Evolutionary conservation across 2,113 vertebrate species (phyloP).

Genomic region (Hylia prasina): DNA sequence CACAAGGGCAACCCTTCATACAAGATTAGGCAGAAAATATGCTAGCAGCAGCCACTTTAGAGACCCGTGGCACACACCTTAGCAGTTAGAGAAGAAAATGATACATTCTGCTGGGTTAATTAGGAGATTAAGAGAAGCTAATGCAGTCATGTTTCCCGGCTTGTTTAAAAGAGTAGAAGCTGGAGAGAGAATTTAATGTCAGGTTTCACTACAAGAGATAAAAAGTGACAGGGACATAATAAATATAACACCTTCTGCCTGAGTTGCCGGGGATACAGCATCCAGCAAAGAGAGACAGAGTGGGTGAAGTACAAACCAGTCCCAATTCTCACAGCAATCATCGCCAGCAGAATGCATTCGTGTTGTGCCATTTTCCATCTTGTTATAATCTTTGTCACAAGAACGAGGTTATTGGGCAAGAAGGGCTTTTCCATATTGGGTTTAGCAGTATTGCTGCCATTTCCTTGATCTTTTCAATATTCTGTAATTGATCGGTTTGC

Average conservation of each 20-base stretch:
- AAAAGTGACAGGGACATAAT: background rate
- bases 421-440: background rate
- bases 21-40: background rate
- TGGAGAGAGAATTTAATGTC: background rate
- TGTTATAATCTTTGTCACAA: constrained; percentile 14
- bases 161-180: background rate
- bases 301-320: background rate
- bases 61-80: background rate
- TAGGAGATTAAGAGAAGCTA: background rate
- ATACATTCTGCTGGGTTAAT: background rate
- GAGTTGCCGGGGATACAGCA: constrained; percentile 24
- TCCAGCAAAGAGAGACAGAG: background rate
- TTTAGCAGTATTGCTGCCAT: background rate
- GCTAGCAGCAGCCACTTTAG: background rate
- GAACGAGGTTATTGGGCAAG: background rate
- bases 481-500: constrained; percentile 7
- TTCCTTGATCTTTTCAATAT: constrained; percentile 31
- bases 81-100: background rate
- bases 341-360: background rate
- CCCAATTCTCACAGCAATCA: constrained; percentile 55
- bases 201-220: background rate
- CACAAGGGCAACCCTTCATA: background rate
- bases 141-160: background rate
- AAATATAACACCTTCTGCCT: constrained; percentile 15
- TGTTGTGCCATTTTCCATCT: constrained; percentile 38